Percentiles rank a stretch among this genome's conserved stretches.
Evolutionary conservation across 2,888 invertebrate genomes (phyloP).

Genomic region (Drosophila suboccidentalis): DNA sequence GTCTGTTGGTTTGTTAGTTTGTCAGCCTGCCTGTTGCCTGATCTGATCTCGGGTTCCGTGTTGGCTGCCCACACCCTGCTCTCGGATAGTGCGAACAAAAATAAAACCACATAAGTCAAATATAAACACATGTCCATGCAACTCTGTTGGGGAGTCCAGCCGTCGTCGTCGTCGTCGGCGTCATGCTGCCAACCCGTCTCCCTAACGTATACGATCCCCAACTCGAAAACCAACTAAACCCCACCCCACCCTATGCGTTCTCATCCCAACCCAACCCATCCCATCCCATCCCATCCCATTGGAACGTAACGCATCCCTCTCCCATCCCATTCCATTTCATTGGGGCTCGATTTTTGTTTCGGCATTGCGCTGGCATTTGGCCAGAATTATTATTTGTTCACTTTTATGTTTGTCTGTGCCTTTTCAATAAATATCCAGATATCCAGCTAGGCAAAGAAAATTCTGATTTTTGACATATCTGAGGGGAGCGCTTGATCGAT

Average conservation of each 20-base stretch:
- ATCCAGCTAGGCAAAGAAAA: conserved; percentile 52
- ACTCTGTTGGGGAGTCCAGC: conserved; percentile 50
- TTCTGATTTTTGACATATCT: conserved; percentile 72
- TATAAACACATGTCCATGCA: conserved; percentile 72
- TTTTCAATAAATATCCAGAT: conserved; percentile 73
- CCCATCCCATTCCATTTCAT: conserved; percentile 10
- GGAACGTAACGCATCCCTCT: conserved; percentile 3
- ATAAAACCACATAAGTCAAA: conserved; percentile 73
- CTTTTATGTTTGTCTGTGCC: conserved; percentile 81
- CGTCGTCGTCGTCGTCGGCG: conserved; percentile 12
- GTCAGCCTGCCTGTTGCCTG: conserved; percentile 17
- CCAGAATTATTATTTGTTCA: conserved; percentile 80
- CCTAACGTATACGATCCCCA: conserved; percentile 20
- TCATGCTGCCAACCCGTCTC: conserved; percentile 47
- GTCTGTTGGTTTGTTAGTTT: background rate
- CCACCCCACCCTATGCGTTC: too few relatives aligned
- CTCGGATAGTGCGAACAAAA: conserved; percentile 46
- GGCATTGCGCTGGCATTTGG: conserved; percentile 66
- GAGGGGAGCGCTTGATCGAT: conserved; percentile 55
- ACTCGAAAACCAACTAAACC: conserved; percentile 7
- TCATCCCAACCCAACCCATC: conserved; percentile 12
- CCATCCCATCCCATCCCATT: background rate
- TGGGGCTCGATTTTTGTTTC: conserved; percentile 54
- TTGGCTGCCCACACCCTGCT: conserved; percentile 16
- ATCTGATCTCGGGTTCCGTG: conserved; percentile 45